Percentiles rank a stretch among this genome's conserved stretches.
phyloP scores from a whole-genome alignment of 2,797 vertebrate genomes.

The Rhinogobio ventralis region DNA sequence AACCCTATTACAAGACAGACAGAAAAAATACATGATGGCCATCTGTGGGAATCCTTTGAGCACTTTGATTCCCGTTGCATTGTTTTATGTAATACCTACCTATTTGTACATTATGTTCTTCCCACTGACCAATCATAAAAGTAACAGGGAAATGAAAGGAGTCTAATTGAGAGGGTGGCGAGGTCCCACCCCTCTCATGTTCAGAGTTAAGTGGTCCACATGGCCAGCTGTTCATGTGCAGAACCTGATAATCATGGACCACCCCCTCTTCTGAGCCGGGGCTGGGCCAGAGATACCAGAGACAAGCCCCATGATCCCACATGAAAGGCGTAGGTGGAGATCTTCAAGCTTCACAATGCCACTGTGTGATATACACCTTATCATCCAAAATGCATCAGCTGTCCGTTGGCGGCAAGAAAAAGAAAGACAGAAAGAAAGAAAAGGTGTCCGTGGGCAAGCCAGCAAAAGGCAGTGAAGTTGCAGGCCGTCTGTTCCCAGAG shows the following conservation, averaged over 20 bases:
- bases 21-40: constrained; percentile 9
- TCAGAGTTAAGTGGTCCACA: constrained; percentile 57
- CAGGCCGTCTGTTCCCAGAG: constrained; percentile 25
- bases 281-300: constrained; percentile 57
- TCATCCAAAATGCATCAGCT: constrained; percentile 49
- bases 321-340: constrained; percentile 54
- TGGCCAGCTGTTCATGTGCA: constrained; percentile 60
- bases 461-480: constrained; percentile 31
- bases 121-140: constrained; percentile 56
- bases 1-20: constrained; percentile 6
- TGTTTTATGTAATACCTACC: constrained; percentile 54
- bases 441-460: constrained; percentile 19
- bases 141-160: constrained; percentile 47
- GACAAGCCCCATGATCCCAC: constrained; percentile 38
- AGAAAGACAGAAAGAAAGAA: not conserved
- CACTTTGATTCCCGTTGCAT: constrained; percentile 2
- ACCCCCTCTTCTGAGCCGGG: constrained; percentile 54
- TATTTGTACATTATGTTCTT: constrained; percentile 57
- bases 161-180: constrained; percentile 59
- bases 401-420: constrained; percentile 23
- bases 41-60: constrained; percentile 40
- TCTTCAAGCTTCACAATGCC: constrained; percentile 46
- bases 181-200: constrained; percentile 60
- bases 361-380: constrained; percentile 60
- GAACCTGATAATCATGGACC: constrained; percentile 61